Conservation (phyloP, 2,113 vertebrate species). For the Haemorhous mexicanus region DNA sequence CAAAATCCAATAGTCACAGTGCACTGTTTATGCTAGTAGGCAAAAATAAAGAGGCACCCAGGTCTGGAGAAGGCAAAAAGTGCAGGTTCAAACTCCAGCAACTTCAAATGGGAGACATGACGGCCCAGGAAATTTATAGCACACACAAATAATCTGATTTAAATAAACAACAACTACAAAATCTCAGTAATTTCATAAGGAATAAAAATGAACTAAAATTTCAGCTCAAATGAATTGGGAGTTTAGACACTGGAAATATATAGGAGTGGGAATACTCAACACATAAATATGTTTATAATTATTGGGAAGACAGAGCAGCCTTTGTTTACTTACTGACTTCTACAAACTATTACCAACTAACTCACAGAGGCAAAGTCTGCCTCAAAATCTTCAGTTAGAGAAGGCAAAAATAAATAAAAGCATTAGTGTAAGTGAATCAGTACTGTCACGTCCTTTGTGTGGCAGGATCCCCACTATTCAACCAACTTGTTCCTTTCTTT, state of each 20-base stretch:
- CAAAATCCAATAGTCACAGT: neutral
- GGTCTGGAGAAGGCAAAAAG: neutral
- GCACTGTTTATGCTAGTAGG: neutral
- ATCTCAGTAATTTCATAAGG: neutral
- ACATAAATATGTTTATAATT: neutral
- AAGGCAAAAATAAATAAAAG: neutral
- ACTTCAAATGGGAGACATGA: neutral
- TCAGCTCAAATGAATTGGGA: neutral
- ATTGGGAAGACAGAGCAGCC: neutral
- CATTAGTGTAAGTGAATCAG: neutral
- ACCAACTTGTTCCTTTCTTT: neutral
- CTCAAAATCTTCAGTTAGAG: neutral
- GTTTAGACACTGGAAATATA: neutral
- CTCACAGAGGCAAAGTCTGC: neutral
- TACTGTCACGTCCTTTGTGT: neutral
- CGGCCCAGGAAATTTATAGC: neutral
- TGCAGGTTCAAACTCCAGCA: neutral
- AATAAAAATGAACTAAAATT: neutral
- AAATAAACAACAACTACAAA: neutral
- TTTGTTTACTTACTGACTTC: neutral
- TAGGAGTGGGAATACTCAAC: neutral
- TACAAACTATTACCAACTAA: neutral
- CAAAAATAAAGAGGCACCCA: neutral
- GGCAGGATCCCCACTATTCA: neutral
- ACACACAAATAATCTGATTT: neutral